Evolutionary conservation across 2,113 vertebrate species (phyloP).

Genomic region (Otus sunia): DNA sequence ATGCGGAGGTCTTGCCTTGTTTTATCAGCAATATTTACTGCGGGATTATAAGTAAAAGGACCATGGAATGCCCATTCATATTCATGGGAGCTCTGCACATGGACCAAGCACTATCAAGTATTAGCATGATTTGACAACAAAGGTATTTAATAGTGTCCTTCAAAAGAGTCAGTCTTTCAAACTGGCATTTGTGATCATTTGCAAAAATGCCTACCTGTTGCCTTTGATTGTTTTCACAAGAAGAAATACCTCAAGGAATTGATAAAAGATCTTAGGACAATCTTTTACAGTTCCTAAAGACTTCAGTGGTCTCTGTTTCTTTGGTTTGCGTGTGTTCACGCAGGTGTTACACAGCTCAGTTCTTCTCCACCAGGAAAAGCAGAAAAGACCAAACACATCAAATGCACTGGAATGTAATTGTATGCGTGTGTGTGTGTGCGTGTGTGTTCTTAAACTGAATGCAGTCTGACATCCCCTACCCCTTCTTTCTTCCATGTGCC

Average conservation of each 20-base stretch:
- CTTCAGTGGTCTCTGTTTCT: constrained; percentile 59
- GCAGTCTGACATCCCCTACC: constrained; percentile 46
- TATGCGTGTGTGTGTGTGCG: neutral
- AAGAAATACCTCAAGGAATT: constrained; percentile 68
- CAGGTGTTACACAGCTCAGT: constrained; percentile 50
- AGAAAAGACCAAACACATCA: constrained; percentile 69
- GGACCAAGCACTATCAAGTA: constrained; percentile 2
- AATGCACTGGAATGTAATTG: constrained; percentile 69
- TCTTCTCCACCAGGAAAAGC: constrained; percentile 59
- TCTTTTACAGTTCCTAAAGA: constrained; percentile 62
- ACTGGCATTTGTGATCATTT: constrained; percentile 27
- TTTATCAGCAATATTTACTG: constrained; percentile 8
- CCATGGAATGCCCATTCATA: neutral
- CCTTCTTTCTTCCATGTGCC: constrained; percentile 50
- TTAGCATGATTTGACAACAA: constrained; percentile 4
- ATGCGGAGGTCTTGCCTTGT: constrained; percentile 14
- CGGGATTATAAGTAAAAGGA: neutral
- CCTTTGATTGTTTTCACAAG: constrained; percentile 56
- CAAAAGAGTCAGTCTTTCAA: constrained; percentile 22
- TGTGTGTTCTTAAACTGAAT: constrained; percentile 42
- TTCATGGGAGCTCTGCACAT: neutral
- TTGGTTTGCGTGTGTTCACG: constrained; percentile 53
- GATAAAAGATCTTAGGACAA: constrained; percentile 35
- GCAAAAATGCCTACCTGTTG: constrained; percentile 51
- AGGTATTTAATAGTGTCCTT: constrained; percentile 17